Evolutionary conservation across 1,140 invertebrate species (phyloP).

Genomic region (Cepaea nemoralis): DNA sequence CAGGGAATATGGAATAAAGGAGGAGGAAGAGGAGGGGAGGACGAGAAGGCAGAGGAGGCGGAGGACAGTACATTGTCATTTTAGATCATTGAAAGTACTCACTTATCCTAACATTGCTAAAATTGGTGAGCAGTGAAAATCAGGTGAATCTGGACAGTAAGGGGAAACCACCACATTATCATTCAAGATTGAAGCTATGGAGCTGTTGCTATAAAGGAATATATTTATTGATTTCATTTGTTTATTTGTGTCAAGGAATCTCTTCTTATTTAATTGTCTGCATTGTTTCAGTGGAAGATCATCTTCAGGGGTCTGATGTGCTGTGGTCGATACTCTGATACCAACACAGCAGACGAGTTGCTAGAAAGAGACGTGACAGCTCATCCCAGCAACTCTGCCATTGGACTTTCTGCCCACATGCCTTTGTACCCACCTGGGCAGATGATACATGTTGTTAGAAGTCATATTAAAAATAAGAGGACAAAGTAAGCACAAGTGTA

Average conservation of each 20-base stretch:
- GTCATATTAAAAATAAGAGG: constrained; percentile 85
- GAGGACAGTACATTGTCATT: no score
- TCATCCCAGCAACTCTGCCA: constrained; percentile 74
- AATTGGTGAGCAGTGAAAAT: no score
- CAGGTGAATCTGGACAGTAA: no score
- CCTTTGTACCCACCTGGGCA: constrained; percentile 89
- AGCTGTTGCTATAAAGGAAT: no score
- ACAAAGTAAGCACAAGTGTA: constrained; percentile 8
- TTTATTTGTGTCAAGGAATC: neutral
- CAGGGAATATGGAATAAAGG: no score
- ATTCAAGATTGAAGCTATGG: no score
- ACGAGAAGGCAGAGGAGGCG: no score
- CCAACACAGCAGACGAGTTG: constrained; percentile 71
- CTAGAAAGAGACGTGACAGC: constrained; percentile 73
- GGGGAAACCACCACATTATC: no score
- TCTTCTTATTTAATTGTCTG: neutral
- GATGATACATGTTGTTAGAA: constrained; percentile 90
- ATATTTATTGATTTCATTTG: no score
- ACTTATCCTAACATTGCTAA: no score
- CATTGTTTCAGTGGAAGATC: constrained; percentile 84
- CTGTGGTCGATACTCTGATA: constrained; percentile 76
- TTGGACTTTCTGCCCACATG: constrained; percentile 78
- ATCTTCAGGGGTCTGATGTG: constrained; percentile 86
- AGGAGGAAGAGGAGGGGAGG: no score
- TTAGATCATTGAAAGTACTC: no score